Conservation (phyloP, 2,113 vertebrate genomes). For the Ptilorrhoa leucosticta region DNA sequence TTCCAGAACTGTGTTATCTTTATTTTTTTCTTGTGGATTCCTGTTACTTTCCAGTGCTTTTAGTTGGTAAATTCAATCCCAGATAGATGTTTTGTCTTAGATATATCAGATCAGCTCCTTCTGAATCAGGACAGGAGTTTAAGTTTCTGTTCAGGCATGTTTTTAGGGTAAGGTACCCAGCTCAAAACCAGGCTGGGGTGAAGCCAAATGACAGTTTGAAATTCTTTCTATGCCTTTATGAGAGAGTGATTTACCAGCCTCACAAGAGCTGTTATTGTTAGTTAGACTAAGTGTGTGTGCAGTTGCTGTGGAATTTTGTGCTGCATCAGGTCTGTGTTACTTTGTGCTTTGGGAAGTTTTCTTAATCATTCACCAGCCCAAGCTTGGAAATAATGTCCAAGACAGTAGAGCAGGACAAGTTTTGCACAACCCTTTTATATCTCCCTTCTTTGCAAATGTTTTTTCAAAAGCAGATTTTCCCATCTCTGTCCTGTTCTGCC, state of each 20-base stretch:
- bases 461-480: not conserved
- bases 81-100: not conserved
- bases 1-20: not conserved
- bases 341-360: not conserved
- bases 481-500: not conserved
- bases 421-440: not conserved
- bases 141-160: not conserved
- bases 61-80: not conserved
- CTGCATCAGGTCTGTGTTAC: not conserved
- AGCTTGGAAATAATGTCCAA: not conserved
- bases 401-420: not conserved
- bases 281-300: not conserved
- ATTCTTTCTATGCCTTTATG: not conserved
- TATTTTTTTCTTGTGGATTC: not conserved
- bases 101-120: not conserved
- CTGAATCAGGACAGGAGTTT: not conserved
- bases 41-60: slow-evolving; percentile 3
- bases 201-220: not conserved
- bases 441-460: not conserved
- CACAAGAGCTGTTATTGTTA: not conserved
- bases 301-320: not conserved
- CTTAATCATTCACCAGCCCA: not conserved
- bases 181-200: not conserved
- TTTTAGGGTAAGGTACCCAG: not conserved
- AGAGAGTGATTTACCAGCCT: not conserved